Evolutionary conservation across 2,888 invertebrate genomes (phyloP).

Genomic region (Synergus laeviventris): DNA sequence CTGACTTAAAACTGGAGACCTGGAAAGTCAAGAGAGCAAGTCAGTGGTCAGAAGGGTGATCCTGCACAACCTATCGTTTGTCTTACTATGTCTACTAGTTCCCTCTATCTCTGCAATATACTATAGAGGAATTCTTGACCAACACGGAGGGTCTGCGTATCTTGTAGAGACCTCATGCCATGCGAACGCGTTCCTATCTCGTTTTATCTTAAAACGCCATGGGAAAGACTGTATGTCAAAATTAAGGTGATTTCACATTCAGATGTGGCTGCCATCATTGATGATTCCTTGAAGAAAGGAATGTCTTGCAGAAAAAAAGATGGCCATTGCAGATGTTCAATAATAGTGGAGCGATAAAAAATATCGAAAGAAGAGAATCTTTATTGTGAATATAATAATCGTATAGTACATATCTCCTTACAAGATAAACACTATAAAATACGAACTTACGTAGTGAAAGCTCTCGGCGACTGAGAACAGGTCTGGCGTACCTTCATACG

Average conservation of each 20-base stretch:
- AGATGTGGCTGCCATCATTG: neutral
- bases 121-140: slow-evolving; percentile 19
- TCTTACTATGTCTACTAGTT: slow-evolving; percentile 10
- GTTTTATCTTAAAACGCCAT: slow-evolving; percentile 22
- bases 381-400: neutral
- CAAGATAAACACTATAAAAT: slow-evolving; percentile 12
- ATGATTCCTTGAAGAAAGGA: neutral
- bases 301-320: neutral
- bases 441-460: slow-evolving; percentile 10
- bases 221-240: slow-evolving; percentile 27
- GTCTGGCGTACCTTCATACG: slow-evolving; percentile 28
- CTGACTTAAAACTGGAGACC: slow-evolving; percentile 12
- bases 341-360: neutral
- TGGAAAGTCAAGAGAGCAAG: slow-evolving; percentile 7
- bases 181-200: slow-evolving; percentile 35
- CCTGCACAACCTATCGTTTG: slow-evolving; percentile 14
- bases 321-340: neutral
- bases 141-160: slow-evolving; percentile 36
- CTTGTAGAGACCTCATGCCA: slow-evolving; percentile 33
- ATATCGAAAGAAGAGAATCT: neutral
- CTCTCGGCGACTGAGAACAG: slow-evolving; percentile 12
- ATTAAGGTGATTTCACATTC: neutral
- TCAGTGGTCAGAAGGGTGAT: neutral
- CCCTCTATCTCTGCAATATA: neutral
- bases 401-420: neutral